Conservation (phyloP, 2,888 invertebrate genomes). For the Acanthosepion pharaonis region DNA sequence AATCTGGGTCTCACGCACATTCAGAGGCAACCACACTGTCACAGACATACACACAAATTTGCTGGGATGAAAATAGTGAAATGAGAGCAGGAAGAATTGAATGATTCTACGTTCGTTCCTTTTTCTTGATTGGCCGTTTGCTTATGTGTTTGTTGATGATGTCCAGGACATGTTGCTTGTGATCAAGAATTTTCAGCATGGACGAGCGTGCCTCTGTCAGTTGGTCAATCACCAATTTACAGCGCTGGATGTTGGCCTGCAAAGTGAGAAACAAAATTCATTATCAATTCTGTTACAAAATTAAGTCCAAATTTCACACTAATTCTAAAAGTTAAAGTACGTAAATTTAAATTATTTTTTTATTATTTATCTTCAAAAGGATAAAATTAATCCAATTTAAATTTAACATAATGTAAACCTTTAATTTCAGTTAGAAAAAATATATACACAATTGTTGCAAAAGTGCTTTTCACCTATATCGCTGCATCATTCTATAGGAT, state of each 20-base stretch:
- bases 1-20: neutral
- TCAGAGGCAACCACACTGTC: neutral
- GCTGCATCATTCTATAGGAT: no score
- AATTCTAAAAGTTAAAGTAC: no score
- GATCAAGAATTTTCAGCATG: conserved; percentile 91
- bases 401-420: no score
- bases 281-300: no score
- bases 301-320: no score
- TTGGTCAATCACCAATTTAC: conserved; percentile 92
- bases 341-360: no score
- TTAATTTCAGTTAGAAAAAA: no score
- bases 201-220: conserved; percentile 90
- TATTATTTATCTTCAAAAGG: no score
- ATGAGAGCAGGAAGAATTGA: conserved; percentile 34
- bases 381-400: no score
- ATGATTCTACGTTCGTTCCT: conserved; percentile 77
- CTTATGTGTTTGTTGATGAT: conserved; percentile 92
- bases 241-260: conserved; percentile 94
- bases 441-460: no score
- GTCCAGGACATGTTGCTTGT: conserved; percentile 90
- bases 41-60: neutral
- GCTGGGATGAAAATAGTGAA: conserved; percentile 36
- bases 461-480: no score
- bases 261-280: conserved; percentile 59
- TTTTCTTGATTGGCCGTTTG: conserved; percentile 92